Evolutionary conservation across 2,888 invertebrate genomes (phyloP), one percentile per base, ranked within the genome.

Genomic region (Rotaria magnacalcarata): DNA sequence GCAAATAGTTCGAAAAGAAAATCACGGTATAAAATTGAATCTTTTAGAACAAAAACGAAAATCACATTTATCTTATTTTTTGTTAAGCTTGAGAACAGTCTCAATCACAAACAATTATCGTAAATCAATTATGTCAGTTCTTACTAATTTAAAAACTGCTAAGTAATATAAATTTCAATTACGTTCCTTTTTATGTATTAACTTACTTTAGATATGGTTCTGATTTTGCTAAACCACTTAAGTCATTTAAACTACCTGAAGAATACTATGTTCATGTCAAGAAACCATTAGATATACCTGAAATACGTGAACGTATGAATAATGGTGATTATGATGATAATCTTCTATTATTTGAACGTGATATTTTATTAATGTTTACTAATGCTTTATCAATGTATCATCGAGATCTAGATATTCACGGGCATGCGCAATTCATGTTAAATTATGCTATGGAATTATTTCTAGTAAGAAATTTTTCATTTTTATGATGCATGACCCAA

Each of bases 161-260:
- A 67, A 67, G 67, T 67, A 67, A 52, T 16, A 34, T 27, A 67
- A 67, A 21, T 56, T 24, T 56, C 10, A 19, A 56, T 21, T 56
- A 21, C 14, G 11, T 52, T 52, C 1, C 14, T 52, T 14, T 52
- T 16, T 52, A 52, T 52, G 14, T 34, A 34, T 34, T 34, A 34
- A 34, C 34, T 34, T 34, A 34, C 34, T 34, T 67, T 34, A 67
- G 67, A 67, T 67, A 67, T 67, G 67, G 67, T 34, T 67, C 27
- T 67, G 67, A 67, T 67, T 67, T 67, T 67, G 67, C 67, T 67
- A 27, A 67, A 67, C 27, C 67, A 16, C 67, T 67, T 67, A 27
- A 67, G 14, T 67, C 67, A 16, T 67, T 67, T 34, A 27, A 67
- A 27, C 14, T 67, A 67, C 16, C 67, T 14, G 27, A 67, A 34